These are phyloP conservation scores for Neotragus moschatus DNA, from an alignment of 2,113 vertebrate species.

Conservation along the genomic window DNA sequence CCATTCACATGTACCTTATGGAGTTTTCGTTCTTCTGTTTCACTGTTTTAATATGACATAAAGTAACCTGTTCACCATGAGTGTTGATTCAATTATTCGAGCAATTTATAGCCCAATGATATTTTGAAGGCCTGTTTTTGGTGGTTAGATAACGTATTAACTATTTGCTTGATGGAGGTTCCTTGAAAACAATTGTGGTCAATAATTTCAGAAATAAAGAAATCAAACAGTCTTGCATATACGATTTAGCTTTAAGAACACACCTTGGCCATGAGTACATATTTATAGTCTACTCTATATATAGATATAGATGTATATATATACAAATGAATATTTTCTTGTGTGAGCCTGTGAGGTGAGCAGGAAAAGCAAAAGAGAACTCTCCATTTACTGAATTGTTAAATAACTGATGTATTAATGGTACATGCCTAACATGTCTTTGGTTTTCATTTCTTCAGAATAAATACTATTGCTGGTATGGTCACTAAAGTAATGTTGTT, in stretches of 20 bases:
- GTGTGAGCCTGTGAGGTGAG: neutral
- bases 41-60: conserved; percentile 50
- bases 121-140: conserved; percentile 49
- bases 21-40: conserved; percentile 38
- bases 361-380: neutral
- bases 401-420: conserved; percentile 23
- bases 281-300: neutral
- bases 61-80: conserved; percentile 18
- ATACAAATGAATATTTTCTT: conserved; percentile 33
- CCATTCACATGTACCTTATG: neutral
- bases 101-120: neutral
- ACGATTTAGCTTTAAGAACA: neutral
- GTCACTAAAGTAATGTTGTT: neutral
- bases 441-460: conserved; percentile 60
- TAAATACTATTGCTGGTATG: conserved; percentile 65
- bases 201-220: neutral
- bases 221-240: conserved; percentile 5
- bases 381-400: conserved; percentile 64
- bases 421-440: neutral
- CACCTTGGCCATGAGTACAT: neutral
- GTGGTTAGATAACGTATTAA: conserved; percentile 36
- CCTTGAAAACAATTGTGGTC: neutral
- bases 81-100: neutral
- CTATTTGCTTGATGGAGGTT: neutral
- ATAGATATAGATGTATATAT: neutral